Base-by-base conservation (phyloP, 2,888 invertebrate genomes). In the Calameuta pallipes region DNA sequence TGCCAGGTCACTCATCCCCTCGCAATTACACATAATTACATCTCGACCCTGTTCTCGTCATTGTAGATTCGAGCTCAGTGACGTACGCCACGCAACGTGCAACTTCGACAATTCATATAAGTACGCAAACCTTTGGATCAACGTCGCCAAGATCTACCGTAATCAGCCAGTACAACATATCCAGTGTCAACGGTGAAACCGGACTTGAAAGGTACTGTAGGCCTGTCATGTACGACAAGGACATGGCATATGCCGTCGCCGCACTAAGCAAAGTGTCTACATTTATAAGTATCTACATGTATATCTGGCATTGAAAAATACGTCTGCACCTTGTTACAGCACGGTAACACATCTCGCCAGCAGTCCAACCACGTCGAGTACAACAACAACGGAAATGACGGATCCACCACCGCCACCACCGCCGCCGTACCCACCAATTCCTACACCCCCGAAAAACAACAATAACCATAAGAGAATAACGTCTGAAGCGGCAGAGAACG, bases 401-500 rank as follows among this genome's bases (percentile, higher is more conserved):
- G 87, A 92, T 77, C 91, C 91, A 73, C 91, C 92, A 41, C 87
- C 88, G 3, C 88, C 89, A 15, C 90, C 89, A 77, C 89, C 87
- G 13, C 89, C 87, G 73, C 80, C 87, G 74, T 90, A 90, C 84
- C 89, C 90, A 4, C 90, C 91, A 75, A 89, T 91, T 23, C 87
- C 90, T n/a, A 89, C 91, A 36, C 88, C 91, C 4, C 90, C 92
- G 31, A 91, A 88, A 76, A 83, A 79, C 6, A 87, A 89, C 74
- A 85, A 88, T 74, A 88, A 85, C 78, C 85, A 84, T 81, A 75
- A 85, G 75, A 90, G 94, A 81, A 94, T 94, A 82, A 94, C 93
- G 80, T 95, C 95, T 15, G 95, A 95, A 86, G 95, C 95, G 76
- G 95, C 95, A 68, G 95, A 95, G 87, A 95, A 95, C 87, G 94